These are phyloP conservation scores for Phyllotreta cruciferae DNA, from an alignment of 2,888 invertebrate genomes.

Conservation along the genomic window DNA sequence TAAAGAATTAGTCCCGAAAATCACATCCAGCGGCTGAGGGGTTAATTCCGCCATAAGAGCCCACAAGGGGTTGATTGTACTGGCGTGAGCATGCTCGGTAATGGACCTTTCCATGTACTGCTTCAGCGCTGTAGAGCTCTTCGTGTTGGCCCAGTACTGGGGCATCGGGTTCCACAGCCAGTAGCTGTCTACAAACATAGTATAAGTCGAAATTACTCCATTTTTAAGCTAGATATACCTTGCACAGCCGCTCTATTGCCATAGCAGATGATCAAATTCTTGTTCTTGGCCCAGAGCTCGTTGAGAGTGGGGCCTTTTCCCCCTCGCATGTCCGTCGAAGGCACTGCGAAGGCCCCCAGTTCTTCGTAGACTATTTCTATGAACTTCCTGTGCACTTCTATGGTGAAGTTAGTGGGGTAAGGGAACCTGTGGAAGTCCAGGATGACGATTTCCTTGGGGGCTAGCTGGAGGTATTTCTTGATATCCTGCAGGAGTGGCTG, in stretches of 20 bases:
- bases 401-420: constrained; percentile 54
- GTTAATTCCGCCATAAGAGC: constrained; percentile 80
- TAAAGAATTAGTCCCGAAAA: constrained; percentile 68
- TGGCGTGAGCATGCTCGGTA: constrained; percentile 53
- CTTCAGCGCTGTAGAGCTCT: constrained; percentile 63
- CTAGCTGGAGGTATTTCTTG: constrained; percentile 70
- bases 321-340: constrained; percentile 57
- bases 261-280: constrained; percentile 68
- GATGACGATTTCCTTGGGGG: constrained; percentile 76
- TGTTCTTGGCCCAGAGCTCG: constrained; percentile 65
- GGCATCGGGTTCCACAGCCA: constrained; percentile 67
- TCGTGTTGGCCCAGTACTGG: constrained; percentile 74
- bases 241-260: constrained; percentile 62
- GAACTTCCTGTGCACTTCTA: constrained; percentile 61
- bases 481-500: constrained; percentile 73
- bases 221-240: constrained; percentile 51
- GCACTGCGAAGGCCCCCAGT: constrained; percentile 64
- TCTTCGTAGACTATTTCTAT: constrained; percentile 63
- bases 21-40: constrained; percentile 69
- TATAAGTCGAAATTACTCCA: neutral
- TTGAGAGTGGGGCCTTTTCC: constrained; percentile 65
- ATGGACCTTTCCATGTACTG: constrained; percentile 60
- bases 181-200: constrained; percentile 51
- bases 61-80: constrained; percentile 62
- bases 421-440: constrained; percentile 86